A percentile compares a stretch with the other conserved stretches of the same genome.
phyloP scores from a whole-genome alignment of 2,888 invertebrate species.

The Itoplectis maculator region DNA sequence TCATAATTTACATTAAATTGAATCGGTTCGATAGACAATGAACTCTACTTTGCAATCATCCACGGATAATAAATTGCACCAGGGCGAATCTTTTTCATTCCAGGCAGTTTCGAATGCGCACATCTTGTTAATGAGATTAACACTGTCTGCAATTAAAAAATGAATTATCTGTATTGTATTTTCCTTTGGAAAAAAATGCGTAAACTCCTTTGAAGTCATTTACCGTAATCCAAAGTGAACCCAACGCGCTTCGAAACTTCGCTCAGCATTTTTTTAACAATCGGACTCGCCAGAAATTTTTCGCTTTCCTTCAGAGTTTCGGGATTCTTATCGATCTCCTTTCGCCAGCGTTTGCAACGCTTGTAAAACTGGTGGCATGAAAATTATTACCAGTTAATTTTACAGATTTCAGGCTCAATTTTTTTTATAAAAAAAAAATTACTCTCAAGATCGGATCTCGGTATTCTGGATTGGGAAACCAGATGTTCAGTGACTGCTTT shows the following conservation, averaged over 20 bases:
- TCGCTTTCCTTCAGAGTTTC: constrained; percentile 86
- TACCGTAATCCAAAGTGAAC: constrained; percentile 84
- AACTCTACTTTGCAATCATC: constrained; percentile 86
- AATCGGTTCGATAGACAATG: constrained; percentile 76
- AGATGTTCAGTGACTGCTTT: constrained; percentile 87
- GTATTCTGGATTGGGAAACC: constrained; percentile 88
- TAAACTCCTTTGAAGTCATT: constrained; percentile 7
- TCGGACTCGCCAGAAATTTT: constrained; percentile 86
- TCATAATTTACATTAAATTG: background rate
- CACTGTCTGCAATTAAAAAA: constrained; percentile 85
- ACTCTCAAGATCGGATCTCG: constrained; percentile 90
- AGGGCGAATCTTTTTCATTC: constrained; percentile 89
- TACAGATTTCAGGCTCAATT: background rate
- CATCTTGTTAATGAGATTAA: constrained; percentile 89
- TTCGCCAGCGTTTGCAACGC: constrained; percentile 90
- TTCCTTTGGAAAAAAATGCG: background rate
- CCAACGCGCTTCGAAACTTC: constrained; percentile 88
- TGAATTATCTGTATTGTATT: background rate
- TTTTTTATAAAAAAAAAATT: constrained; percentile 77
- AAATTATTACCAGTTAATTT: background rate
- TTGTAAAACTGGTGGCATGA: constrained; percentile 89
- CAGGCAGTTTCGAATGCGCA: constrained; percentile 95
- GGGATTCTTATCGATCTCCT: constrained; percentile 89
- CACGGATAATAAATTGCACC: constrained; percentile 91
- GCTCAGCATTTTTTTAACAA: constrained; percentile 87